Evolutionary conservation across 1,140 invertebrate genomes (phyloP).

Genomic region (Pogonognathellus flavescens): DNA sequence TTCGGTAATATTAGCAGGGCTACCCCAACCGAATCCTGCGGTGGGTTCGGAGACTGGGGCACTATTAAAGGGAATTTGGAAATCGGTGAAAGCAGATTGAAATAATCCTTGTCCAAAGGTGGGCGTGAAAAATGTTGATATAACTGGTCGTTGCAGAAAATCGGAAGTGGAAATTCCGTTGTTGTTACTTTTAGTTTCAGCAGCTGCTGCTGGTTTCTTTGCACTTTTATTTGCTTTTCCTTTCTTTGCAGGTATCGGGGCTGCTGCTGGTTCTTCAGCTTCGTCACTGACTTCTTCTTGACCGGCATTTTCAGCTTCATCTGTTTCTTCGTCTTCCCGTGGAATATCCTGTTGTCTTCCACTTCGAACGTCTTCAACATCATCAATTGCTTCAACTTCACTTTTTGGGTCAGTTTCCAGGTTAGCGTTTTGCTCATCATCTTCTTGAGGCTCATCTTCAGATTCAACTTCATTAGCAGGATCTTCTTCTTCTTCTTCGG

Average conservation of each 20-base stretch:
- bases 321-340: not conserved
- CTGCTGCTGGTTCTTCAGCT: too few relatives aligned
- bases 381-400: conserved; percentile 12
- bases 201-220: not conserved
- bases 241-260: not conserved
- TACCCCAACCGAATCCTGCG: too few relatives aligned
- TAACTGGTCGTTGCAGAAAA: not conserved
- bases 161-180: not conserved
- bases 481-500: not conserved
- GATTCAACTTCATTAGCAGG: not conserved
- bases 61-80: not conserved
- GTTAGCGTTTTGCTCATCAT: not conserved
- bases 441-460: not conserved
- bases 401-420: conserved; percentile 4
- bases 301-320: conserved; percentile 30
- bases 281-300: conserved; percentile 7
- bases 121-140: not conserved
- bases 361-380: not conserved
- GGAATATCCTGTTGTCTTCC: not conserved
- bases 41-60: too few relatives aligned
- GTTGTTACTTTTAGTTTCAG: not conserved
- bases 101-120: conserved; percentile 26
- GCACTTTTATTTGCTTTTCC: not conserved
- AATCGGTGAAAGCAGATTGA: conserved; percentile 8
- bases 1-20: too few relatives aligned